These are phyloP conservation scores for Phortica variegata DNA, from an alignment of 1,140 invertebrate genomes.

Conservation along the genomic window DNA sequence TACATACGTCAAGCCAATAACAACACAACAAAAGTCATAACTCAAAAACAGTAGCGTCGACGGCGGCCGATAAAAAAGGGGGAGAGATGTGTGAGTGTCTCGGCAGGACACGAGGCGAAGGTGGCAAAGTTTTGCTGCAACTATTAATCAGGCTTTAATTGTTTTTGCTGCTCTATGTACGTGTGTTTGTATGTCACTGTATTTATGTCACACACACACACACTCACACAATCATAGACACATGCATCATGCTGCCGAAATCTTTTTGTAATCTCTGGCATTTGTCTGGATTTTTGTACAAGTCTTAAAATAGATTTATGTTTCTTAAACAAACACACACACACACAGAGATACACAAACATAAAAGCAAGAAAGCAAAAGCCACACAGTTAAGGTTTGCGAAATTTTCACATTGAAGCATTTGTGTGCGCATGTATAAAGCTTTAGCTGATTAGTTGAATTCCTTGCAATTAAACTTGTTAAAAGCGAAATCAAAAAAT, in stretches of 20 bases:
- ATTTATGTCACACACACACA: constrained; percentile 18
- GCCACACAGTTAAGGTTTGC: too few relatives aligned
- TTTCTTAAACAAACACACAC: constrained; percentile 39
- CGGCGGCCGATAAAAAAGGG: constrained; percentile 7
- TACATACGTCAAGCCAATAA: too few relatives aligned
- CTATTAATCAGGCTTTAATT: constrained; percentile 55
- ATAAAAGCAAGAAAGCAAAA: too few relatives aligned
- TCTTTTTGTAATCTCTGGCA: constrained; percentile 55
- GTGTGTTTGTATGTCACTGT: constrained; percentile 11
- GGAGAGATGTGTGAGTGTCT: neutral
- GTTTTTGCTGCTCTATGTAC: constrained; percentile 36
- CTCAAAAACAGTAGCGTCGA: constrained; percentile 18
- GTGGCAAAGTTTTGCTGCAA: constrained; percentile 36
- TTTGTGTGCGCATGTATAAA: too few relatives aligned
- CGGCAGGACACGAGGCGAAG: constrained; percentile 37
- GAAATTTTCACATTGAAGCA: too few relatives aligned
- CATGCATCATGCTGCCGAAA: constrained; percentile 52
- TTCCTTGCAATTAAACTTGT: too few relatives aligned
- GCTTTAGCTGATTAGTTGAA: too few relatives aligned
- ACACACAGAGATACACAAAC: too few relatives aligned
- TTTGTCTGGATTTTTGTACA: constrained; percentile 53
- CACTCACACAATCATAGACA: constrained; percentile 2
- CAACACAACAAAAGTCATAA: constrained; percentile 54
- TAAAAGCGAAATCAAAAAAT: too few relatives aligned
- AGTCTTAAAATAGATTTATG: constrained; percentile 54